Base-by-base conservation (phyloP, 2,797 vertebrate species). In the Paratrypauchen microcephalus region DNA sequence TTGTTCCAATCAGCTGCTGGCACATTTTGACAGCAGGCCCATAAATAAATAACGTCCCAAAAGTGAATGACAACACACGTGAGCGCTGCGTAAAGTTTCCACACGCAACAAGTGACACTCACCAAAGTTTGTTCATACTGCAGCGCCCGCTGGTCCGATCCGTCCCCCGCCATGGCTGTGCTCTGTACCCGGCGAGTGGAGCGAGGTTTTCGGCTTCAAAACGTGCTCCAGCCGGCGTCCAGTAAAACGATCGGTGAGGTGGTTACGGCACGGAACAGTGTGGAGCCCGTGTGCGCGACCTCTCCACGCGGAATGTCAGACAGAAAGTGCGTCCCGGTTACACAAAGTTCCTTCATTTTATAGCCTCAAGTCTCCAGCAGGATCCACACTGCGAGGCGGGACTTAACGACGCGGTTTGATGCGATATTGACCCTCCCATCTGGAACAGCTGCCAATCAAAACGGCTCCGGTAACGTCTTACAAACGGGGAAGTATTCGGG, bases 71-170 rank as follows among this genome's bases (percentile, higher is more conserved):
- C 23, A 28, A 30, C 8, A 30, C 47, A 68, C 11, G 54, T 26
- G 56, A 47, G n/a, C 60, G 21, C 66, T 6, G 71, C 24, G n/a
- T 66, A 83, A 85, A 75, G 23, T 15, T 80, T 71, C 60, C 28
- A 69, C 36, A 2, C 57, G 64, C 84, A 82, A 84, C 82, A 79
- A 68, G 81, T 82, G 30, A 6, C n/a, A 92, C 97, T 96, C 82
- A 98, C 97, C 95, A 99, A 82, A 75, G 97, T 98, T 89, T 99
- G 96, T 70, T 98, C 96, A 78, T 98, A 99, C 79, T 99, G 96
- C 80, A 99, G 95, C 81, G 95, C 96, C 74, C 96, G 95, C 88
- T 95, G 95, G 72, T 95, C 95, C 57, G 94, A 92, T 71, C 95
- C 95, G 71, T 94, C 95, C 78, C 87, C 92, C 26, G 93, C 91